Percentiles rank a stretch among this genome's conserved stretches.
Conservation (phyloP, 2,797 vertebrate species). For the Pygocentrus nattereri region DNA sequence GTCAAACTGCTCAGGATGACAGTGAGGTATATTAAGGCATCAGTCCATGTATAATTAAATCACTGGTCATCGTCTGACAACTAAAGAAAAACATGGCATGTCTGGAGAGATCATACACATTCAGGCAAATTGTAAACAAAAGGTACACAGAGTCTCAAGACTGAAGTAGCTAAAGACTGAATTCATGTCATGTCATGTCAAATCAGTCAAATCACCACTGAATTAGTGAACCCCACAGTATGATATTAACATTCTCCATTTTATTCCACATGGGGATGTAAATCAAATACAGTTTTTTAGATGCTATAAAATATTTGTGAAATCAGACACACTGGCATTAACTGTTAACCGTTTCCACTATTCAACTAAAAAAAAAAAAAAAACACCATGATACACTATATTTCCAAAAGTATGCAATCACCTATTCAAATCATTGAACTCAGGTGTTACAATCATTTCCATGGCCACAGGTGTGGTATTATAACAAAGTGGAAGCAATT, state of each 20-base stretch:
- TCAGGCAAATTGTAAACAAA: neutral
- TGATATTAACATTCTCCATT: neutral
- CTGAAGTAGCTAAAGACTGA: neutral
- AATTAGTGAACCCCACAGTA: neutral
- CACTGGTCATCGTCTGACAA: neutral
- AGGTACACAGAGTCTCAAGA: neutral
- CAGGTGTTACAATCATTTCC: no score
- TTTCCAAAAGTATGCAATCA: no score
- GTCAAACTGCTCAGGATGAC: constrained; percentile 1
- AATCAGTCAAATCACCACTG: neutral
- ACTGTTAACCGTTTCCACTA: neutral
- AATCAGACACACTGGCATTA: neutral
- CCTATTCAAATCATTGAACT: no score
- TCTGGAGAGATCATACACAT: neutral
- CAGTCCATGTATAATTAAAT: neutral
- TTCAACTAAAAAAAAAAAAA: neutral
- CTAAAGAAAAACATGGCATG: neutral
- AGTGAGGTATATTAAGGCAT: constrained; percentile 4
- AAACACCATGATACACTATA: neutral
- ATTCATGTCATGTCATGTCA: no score
- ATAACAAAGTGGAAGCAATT: no score
- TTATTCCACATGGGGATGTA: neutral
- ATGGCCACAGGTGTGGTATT: no score
- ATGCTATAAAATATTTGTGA: neutral
- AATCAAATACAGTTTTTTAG: neutral